A percentile compares a stretch with the other conserved stretches of the same genome.
phyloP scores from a whole-genome alignment of 2,113 vertebrate species.

The Corythaixoides concolor region DNA sequence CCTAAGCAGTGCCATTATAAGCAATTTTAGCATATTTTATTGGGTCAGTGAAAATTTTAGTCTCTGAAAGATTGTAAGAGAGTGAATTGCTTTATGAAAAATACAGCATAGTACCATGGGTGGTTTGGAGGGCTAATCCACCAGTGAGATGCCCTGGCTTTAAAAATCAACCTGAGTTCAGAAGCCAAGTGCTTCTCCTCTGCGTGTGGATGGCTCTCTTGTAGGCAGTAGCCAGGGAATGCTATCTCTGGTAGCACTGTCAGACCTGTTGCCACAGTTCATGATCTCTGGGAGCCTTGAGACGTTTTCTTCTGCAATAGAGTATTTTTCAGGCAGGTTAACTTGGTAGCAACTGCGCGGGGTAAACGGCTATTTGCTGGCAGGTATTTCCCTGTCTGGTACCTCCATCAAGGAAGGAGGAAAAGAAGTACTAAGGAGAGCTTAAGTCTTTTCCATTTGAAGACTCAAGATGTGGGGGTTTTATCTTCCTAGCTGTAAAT shows the following conservation, averaged over 20 bases:
- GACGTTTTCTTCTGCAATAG: background rate
- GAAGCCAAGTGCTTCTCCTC: background rate
- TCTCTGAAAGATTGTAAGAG: constrained; percentile 9
- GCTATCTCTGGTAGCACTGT: background rate
- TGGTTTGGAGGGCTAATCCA: background rate
- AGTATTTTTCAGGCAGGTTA: background rate
- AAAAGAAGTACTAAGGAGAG: background rate
- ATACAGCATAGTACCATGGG: background rate
- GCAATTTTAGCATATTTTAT: constrained; percentile 61
- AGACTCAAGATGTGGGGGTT: background rate
- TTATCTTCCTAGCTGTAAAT: background rate
- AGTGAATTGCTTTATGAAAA: constrained; percentile 41
- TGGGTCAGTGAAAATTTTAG: constrained; percentile 28
- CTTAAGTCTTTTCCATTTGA: background rate
- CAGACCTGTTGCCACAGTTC: background rate
- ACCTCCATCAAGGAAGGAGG: background rate
- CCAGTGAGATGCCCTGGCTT: background rate
- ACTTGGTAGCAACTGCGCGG: background rate
- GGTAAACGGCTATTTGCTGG: background rate
- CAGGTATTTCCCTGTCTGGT: background rate
- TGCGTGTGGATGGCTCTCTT: background rate
- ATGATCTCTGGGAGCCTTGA: background rate
- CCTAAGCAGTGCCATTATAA: constrained; percentile 23
- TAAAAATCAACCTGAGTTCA: background rate
- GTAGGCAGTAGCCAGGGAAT: background rate